Evolutionary conservation across 2,888 invertebrate species (phyloP), one percentile per base, ranked within the genome.

Genomic region (Incurvaria masculella): DNA sequence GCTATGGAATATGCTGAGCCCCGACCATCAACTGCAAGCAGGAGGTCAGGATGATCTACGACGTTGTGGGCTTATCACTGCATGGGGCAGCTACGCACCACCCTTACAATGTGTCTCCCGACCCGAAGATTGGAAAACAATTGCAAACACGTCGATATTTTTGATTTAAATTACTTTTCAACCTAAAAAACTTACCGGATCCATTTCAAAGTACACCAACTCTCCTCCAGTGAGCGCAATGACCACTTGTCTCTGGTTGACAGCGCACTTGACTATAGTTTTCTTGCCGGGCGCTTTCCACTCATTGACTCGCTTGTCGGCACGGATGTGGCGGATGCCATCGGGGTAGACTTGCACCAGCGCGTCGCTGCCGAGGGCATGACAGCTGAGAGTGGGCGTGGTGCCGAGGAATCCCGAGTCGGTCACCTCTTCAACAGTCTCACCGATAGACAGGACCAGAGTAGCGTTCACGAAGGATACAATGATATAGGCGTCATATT

Each of bases 351-450:
- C 97, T 83, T 99, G 99, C 1, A 99, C 96, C 20, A 99, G 79
- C 1, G 98, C 97, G 74, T 99, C 98, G 63, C 94, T 97, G 48
- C 98, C 98, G 21, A 99, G 83, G 27, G 97, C 94, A 10, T 97
- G 95, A 73, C 99, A 99, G 53, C 95, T 93, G n/a, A 99, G 80
- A 0, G 99, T 99, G 0, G 98, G 97, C 1, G 98, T 98, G 0
- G 98, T 99, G 51, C 98, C 98, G 61, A 99, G 81, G 71, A 99
- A 99, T 42, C 99, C 99, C 53, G 98, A 98, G 72, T 99, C 99
- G 0, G 98, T 97, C 20, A 99, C 99, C 88, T 99, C 99, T 74
- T 99, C 99, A n/a, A 99, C 99, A 14, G 98, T 99, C 74, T 99
- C 99, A 57, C 99, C 99, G 67, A 99, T 99, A 60, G 97, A 97